These are phyloP conservation scores for Xenopus tropicalis DNA, from an alignment of 2,113 vertebrate genomes.

Conservation along the genomic window UCB_Xtro_10.0 CM004449.2:82532501-82533000, in stretches of 20 bases:
- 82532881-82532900: conserved; percentile 44
- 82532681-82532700: too few relatives aligned
- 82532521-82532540: too few relatives aligned
- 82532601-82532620: too few relatives aligned
- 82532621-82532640: too few relatives aligned
- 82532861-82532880: conserved; percentile 44
- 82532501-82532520: too few relatives aligned
- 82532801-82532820: conserved; percentile 43
- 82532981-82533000: background rate
- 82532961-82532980: conserved; percentile 19
- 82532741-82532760: conserved; percentile 40
- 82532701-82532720: background rate
- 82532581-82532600: too few relatives aligned
- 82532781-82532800: conserved; percentile 44
- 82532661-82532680: too few relatives aligned
- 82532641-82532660: too few relatives aligned
- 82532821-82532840: conserved; percentile 41
- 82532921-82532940: conserved; percentile 27
- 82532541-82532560: too few relatives aligned
- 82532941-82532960: conserved; percentile 23
- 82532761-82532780: conserved; percentile 37
- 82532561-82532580: too few relatives aligned
- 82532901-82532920: conserved; percentile 40
- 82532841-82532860: conserved; percentile 41
- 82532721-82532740: conserved; percentile 27